These are phyloP conservation scores for Halcyon leucocephala DNA, from an alignment of 2,797 vertebrate species.

Conservation along the genomic window DNA sequence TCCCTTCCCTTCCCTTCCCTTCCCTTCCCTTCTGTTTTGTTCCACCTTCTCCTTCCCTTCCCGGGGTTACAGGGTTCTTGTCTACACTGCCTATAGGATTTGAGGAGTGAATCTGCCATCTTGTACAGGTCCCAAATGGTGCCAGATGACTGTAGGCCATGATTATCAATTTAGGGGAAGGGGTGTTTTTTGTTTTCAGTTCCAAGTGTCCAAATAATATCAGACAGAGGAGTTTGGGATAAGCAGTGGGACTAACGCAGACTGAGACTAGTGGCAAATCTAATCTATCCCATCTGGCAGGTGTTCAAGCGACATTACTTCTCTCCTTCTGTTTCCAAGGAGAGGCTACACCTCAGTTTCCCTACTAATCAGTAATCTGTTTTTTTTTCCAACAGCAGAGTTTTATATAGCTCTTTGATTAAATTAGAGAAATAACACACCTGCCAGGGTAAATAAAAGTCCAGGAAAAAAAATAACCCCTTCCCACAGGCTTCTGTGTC, in stretches of 20 bases:
- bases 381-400: background rate
- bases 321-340: background rate
- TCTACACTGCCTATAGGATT: background rate
- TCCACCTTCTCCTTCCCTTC: no score
- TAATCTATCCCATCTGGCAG: background rate
- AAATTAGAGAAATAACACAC: slow-evolving; percentile 17
- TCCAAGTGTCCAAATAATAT: background rate
- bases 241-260: background rate
- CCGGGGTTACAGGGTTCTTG: background rate
- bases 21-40: no score
- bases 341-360: background rate
- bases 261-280: background rate
- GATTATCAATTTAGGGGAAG: background rate
- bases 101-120: background rate
- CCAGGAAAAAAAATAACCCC: background rate
- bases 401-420: background rate
- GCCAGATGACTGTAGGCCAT: background rate
- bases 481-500: background rate
- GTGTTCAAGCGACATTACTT: background rate
- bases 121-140: background rate
- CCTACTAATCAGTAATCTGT: background rate
- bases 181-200: background rate
- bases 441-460: background rate
- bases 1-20: no score
- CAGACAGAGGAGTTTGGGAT: background rate